Conservation (phyloP, 2,113 vertebrate genomes). For the Ptilorrhoa leucosticta region DNA sequence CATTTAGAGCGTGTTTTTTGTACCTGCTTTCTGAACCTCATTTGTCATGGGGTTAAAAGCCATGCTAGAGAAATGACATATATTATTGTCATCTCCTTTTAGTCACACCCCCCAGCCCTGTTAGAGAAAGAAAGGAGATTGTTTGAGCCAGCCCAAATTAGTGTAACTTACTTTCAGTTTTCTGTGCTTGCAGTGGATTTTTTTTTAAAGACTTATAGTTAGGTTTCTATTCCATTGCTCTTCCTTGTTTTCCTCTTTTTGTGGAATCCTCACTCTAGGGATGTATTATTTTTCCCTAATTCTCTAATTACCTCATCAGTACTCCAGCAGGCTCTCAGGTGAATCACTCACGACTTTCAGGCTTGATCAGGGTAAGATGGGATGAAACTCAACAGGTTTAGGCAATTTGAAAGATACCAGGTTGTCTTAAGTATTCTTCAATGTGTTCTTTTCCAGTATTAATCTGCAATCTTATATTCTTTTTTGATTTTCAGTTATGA, state of each 20-base stretch:
- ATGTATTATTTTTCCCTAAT: not conserved
- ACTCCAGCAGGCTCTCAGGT: not conserved
- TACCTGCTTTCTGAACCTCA: not conserved
- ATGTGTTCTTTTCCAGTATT: not conserved
- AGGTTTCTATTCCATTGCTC: not conserved
- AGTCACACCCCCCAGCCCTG: not conserved
- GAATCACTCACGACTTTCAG: not conserved
- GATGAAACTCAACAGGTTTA: not conserved
- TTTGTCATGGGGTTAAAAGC: not conserved
- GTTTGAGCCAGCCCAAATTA: not conserved
- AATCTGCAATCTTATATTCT: not conserved
- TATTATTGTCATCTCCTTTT: not conserved
- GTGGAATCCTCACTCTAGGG: not conserved
- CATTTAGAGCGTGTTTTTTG: not conserved
- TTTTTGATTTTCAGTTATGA: not conserved
- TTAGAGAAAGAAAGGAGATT: not conserved
- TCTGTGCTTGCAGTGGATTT: not conserved
- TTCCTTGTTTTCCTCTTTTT: not conserved
- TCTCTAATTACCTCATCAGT: not conserved
- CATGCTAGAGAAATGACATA: not conserved
- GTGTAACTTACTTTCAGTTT: not conserved
- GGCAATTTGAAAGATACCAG: not conserved
- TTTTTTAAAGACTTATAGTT: not conserved
- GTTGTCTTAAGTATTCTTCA: not conserved
- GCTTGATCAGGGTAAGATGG: not conserved